Evolutionary conservation across 2,797 vertebrate species (phyloP).

Genomic region (Poecile montanus): DNA sequence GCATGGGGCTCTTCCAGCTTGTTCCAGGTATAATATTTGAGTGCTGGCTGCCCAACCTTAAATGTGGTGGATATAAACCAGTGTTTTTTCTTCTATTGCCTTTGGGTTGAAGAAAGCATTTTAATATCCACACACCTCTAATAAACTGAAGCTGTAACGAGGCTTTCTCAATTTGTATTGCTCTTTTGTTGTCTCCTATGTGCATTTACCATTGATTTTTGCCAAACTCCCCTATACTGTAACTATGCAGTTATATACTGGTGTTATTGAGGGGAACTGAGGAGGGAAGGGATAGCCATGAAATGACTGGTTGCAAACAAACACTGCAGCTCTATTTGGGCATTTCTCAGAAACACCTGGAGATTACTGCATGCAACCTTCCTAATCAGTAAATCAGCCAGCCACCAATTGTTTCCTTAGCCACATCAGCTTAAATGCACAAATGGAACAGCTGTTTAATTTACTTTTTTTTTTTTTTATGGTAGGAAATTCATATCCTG

Average conservation of each 20-base stretch:
- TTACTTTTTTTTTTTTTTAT: constrained; percentile 49
- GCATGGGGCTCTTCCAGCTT: not conserved
- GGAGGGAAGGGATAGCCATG: constrained; percentile 30
- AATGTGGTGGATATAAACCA: not conserved
- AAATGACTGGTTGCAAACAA: constrained; percentile 68
- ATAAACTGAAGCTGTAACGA: constrained; percentile 27
- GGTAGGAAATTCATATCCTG: constrained; percentile 53
- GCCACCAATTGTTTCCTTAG: constrained; percentile 51
- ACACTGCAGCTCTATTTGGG: constrained; percentile 10
- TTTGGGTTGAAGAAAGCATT: constrained; percentile 32
- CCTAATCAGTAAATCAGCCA: constrained; percentile 61
- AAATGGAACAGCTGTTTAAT: constrained; percentile 73
- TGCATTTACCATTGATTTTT: constrained; percentile 52
- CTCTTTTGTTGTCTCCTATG: constrained; percentile 48
- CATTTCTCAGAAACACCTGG: constrained; percentile 59
- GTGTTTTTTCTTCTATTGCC: constrained; percentile 22
- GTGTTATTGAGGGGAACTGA: constrained; percentile 27
- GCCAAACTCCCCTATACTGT: constrained; percentile 8
- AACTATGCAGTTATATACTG: constrained; percentile 38
- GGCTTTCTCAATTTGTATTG: constrained; percentile 11
- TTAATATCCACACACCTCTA: constrained; percentile 2
- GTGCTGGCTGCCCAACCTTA: not conserved
- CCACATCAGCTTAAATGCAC: constrained; percentile 30
- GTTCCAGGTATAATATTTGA: not conserved
- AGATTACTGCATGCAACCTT: constrained; percentile 33